Evolutionary conservation across 2,888 invertebrate species (phyloP), one percentile per base, ranked within the genome.

Genomic region (Stramonita haemastoma): DNA sequence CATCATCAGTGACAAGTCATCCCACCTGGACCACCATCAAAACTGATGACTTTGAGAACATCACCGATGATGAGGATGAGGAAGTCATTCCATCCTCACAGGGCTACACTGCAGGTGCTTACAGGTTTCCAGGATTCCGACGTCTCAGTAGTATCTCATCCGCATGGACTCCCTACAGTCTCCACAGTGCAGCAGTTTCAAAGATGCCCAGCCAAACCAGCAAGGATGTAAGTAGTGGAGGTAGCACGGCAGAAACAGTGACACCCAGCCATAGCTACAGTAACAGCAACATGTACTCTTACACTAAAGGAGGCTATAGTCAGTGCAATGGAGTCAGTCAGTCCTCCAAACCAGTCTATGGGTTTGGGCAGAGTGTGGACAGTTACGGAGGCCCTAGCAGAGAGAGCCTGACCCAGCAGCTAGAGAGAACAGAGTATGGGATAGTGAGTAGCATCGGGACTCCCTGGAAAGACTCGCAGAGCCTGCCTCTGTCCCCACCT

Each of bases 41-140:
- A 70, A 92, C 92, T 88, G 93, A 93, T 83, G 90, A 91, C 36
- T 93, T 92, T 87, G 93, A 92, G 91, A 93, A 93, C 88, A 92
- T 93, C 13, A 92, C 93, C 87, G 93, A 93, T 91, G 92, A 92
- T 88, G 92, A 92, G 56, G 90, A 90, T n/a, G 89, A 88, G 85
- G 90, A 91, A 73, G 89, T 89, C 29, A 84, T 85, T 57, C 89
- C 89, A 2, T 83, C 88, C 6, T 89, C 89, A 15, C 89, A 89
- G 32, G 85, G 29, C 29, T 89, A 70, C 34, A 56, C 70, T 32
- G 73, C 83, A 46, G 85, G n/a, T 84, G 66, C 57, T 11, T 60
- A 73, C 73, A 56, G 84, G 77, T 89, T 85, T 56, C 85, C 89
- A 34, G 84, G 84, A 1, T 89, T 85, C 89, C 73, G 84, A 46